phyloP scores from a whole-genome alignment of 2,113 vertebrate genomes.

The sheep (Ovis aries) region DNA sequence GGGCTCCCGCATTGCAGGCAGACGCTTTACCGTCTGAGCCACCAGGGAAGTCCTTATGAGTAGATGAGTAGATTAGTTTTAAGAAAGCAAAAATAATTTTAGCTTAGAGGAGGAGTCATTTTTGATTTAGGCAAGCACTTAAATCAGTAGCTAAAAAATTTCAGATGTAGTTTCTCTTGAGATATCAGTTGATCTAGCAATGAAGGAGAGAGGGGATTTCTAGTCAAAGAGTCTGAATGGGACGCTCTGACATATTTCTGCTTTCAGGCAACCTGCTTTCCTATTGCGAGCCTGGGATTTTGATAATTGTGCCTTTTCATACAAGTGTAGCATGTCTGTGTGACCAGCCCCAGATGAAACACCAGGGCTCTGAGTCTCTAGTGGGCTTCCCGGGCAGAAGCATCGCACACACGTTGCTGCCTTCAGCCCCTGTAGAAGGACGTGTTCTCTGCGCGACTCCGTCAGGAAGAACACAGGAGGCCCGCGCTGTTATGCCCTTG shows the following conservation, averaged over 20 bases:
- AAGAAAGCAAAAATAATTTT: background rate
- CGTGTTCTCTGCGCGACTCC: background rate
- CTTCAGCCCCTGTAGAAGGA: background rate
- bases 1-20: accelerated
- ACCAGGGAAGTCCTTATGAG: too few species aligned
- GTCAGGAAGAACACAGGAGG: background rate
- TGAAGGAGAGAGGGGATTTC: background rate
- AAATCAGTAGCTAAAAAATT: background rate
- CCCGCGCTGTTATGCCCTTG: background rate
- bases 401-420: background rate
- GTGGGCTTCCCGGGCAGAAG: background rate
- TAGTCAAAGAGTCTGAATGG: background rate
- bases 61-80: background rate
- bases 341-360: background rate
- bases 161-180: background rate
- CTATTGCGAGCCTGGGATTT: background rate
- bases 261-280: background rate
- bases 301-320: background rate
- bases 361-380: background rate
- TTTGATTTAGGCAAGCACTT: background rate
- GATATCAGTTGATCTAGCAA: background rate
- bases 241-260: background rate
- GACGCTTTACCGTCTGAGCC: too few species aligned
- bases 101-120: background rate
- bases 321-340: background rate